A percentile compares a stretch with the other conserved stretches of the same genome.
These are phyloP conservation scores for Alloplasta piceator DNA, from an alignment of 2,888 invertebrate genomes.

Conservation along the genomic window DNA sequence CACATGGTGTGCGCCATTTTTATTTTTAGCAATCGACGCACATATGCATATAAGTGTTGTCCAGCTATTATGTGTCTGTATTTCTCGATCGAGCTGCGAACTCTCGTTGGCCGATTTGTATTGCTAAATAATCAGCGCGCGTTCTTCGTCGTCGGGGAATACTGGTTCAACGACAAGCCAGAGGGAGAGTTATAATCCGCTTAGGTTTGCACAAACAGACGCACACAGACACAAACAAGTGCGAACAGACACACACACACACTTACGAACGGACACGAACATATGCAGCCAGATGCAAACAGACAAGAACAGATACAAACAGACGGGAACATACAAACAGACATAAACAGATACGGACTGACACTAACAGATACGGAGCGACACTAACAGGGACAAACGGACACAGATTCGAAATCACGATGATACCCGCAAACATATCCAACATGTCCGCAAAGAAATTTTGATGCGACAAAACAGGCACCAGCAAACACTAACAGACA, in stretches of 20 bases:
- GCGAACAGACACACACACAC: too few relatives aligned
- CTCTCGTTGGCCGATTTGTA: conserved; percentile 78
- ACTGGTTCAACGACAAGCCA: conserved; percentile 79
- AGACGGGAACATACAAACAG: too few relatives aligned
- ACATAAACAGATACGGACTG: conserved; percentile 42
- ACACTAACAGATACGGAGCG: too few relatives aligned
- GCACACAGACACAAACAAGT: conserved; percentile 17
- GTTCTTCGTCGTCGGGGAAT: conserved; percentile 73
- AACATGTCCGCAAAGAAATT: too few relatives aligned
- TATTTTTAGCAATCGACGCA: conserved; percentile 3
- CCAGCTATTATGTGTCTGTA: background rate
- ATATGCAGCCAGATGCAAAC: too few relatives aligned
- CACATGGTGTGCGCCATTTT: conserved; percentile 1
- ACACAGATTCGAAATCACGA: too few relatives aligned
- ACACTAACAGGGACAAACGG: too few relatives aligned
- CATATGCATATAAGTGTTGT: conserved; percentile 19
- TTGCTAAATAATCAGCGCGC: conserved; percentile 81
- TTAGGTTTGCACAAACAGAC: conserved; percentile 62
- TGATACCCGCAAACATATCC: too few relatives aligned
- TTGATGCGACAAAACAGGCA: too few relatives aligned
- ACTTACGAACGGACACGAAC: too few relatives aligned
- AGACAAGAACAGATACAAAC: too few relatives aligned
- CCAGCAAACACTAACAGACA: too few relatives aligned
- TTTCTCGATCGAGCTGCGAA: conserved; percentile 40
- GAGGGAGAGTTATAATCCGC: conserved; percentile 73